A percentile compares a stretch with the other conserved stretches of the same genome.
Evolutionary conservation across 2,888 invertebrate genomes (phyloP).

Genomic region (Ormyrus rosae): DNA sequence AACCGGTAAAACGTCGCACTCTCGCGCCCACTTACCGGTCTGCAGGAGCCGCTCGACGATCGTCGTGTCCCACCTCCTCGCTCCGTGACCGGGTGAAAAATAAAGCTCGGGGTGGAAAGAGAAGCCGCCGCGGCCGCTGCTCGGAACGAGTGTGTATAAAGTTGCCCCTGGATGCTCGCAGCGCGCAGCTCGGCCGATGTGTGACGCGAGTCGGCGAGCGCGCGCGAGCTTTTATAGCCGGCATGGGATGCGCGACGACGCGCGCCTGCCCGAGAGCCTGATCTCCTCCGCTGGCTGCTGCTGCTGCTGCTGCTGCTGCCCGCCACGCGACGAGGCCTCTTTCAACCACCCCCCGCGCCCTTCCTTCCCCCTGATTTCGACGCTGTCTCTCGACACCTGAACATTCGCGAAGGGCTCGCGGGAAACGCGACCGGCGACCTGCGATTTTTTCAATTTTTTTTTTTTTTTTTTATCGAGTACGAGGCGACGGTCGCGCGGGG

Average conservation of each 20-base stretch:
- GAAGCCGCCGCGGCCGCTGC: too few species aligned
- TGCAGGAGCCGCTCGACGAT: too few species aligned
- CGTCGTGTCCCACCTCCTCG: too few species aligned
- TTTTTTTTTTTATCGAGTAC: too few species aligned
- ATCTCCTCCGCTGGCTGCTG: too few species aligned
- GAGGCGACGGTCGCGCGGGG: too few species aligned
- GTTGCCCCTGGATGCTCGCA: constrained; percentile 65
- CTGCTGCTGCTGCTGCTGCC: background rate
- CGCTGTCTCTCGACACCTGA: background rate
- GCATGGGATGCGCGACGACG: constrained; percentile 17
- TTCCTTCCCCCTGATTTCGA: background rate
- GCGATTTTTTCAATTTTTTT: too few species aligned
- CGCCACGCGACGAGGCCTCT: background rate
- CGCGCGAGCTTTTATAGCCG: constrained; percentile 71
- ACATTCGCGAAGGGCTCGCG: too few species aligned
- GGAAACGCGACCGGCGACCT: too few species aligned
- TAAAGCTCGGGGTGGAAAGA: too few species aligned
- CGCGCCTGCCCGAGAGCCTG: background rate
- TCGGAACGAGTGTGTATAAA: constrained; percentile 40
- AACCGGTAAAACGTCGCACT: too few species aligned
- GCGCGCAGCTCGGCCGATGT: constrained; percentile 70
- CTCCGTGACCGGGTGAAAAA: too few species aligned
- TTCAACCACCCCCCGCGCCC: background rate
- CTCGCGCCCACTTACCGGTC: constrained; percentile 28
- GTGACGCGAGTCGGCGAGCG: constrained; percentile 68